phyloP scores from a whole-genome alignment of 2,113 vertebrate species.

The Scolopax mira region DNA sequence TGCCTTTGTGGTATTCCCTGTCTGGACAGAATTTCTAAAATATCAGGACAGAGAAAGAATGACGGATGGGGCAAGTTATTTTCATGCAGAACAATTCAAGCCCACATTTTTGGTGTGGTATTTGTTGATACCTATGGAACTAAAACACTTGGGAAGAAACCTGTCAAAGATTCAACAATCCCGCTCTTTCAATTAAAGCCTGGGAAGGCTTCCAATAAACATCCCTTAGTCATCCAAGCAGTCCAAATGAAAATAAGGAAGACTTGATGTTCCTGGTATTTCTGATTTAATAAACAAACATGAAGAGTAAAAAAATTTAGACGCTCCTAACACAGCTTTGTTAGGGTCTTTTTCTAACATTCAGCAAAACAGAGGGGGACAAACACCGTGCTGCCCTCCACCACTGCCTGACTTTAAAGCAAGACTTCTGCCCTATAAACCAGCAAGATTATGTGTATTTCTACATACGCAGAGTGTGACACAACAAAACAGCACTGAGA shows the following conservation, averaged over 20 bases:
- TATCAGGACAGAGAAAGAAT: background rate
- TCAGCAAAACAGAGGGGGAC: background rate
- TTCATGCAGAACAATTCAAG: background rate
- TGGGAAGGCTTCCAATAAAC: slow-evolving; percentile 51
- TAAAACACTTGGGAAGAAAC: slow-evolving; percentile 25
- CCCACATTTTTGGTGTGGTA: background rate
- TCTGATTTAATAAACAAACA: slow-evolving; percentile 47
- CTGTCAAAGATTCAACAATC: slow-evolving; percentile 41
- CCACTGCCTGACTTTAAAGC: background rate
- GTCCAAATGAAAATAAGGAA: slow-evolving; percentile 37
- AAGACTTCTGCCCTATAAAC: background rate
- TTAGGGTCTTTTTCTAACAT: background rate
- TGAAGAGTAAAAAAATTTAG: background rate
- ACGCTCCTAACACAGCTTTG: background rate
- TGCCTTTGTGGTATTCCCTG: background rate
- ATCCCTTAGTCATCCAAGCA: slow-evolving; percentile 50
- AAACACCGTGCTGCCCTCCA: background rate
- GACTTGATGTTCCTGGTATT: slow-evolving; percentile 40
- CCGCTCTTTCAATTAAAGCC: slow-evolving; percentile 23
- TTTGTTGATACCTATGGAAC: slow-evolving; percentile 39
- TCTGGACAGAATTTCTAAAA: background rate
- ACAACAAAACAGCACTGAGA: background rate
- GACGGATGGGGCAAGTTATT: background rate
- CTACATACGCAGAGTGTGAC: background rate
- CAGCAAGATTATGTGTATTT: background rate